Base-by-base conservation (phyloP, 2,888 invertebrate species). In the Andrena haemorrhoa region DNA sequence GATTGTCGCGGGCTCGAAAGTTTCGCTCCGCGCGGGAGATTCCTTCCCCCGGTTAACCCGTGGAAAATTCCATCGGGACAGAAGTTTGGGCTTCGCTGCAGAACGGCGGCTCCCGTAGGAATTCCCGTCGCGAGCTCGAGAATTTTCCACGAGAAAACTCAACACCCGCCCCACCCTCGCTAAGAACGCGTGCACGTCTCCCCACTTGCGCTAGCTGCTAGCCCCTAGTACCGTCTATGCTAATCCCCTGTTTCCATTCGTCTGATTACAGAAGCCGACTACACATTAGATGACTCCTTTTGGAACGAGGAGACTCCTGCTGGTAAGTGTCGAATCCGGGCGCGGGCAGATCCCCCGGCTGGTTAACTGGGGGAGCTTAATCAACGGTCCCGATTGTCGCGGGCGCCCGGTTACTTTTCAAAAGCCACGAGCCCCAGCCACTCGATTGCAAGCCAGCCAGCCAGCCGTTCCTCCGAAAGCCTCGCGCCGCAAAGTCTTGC, bases 251-350 rank as follows among this genome's bases (percentile, higher is more conserved):
- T 47, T 23, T 31, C 23, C 49, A 8, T 58, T 23, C 76, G 66
- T 71, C 51, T 58, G 71, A 71, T 88, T 88, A 20, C 97, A 98
- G 98, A 98, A 96, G 97, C 97, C 94, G 98, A 98, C 95, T 98
- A 98, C 95, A 97, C 97, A 93, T 96, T 98, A 95, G 98, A 98
- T 95, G 98, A 98, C 95, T 97, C 97, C 93, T 97, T 97, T 95
- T 98, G 98, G 98, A 98, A 97, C 95, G 97, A 98, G 95, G 98
- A 98, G 95, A 97, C 97, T 95, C 97, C 97, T 95, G 97, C 97
- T 94, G 98, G 98, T 98, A 94, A 97, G 97, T 96, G 58, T 23
- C 5, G 10, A 29, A 47, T 26, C 61, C 12, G 26, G 29, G 20
- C 10, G 2, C 33, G 8, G 3, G 8, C 33, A 12, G 20, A n/a